Conservation (phyloP, 2,888 invertebrate genomes). For the Drosophila aldrichi region DNA sequence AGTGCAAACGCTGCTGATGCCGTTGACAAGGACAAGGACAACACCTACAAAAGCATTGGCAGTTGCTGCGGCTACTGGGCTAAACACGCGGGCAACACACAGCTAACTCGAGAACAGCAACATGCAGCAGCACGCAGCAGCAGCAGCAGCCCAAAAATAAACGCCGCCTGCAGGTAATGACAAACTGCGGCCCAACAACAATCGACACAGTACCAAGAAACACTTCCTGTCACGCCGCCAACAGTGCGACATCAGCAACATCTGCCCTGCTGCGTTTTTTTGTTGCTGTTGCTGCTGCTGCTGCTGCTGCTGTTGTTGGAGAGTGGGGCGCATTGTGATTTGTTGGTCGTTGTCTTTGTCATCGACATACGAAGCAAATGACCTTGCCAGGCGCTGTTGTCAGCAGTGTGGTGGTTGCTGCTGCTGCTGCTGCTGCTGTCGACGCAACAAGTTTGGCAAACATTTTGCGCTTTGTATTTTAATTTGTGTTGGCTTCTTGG, state of each 20-base stretch:
- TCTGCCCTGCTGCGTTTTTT: constrained; percentile 25
- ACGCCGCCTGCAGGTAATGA: constrained; percentile 62
- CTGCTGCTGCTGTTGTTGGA: neutral
- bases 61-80: constrained; percentile 31
- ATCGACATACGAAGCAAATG: constrained; percentile 73
- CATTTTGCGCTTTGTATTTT: constrained; percentile 67
- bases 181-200: constrained; percentile 48
- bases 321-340: constrained; percentile 30
- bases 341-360: constrained; percentile 61
- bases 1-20: constrained; percentile 38
- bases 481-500: constrained; percentile 37
- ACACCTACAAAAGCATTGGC: constrained; percentile 59
- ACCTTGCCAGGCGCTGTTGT: constrained; percentile 57
- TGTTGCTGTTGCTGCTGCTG: neutral
- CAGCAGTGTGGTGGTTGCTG: constrained; percentile 6
- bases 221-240: constrained; percentile 67
- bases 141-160: constrained; percentile 51
- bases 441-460: constrained; percentile 78
- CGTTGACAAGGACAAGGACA: constrained; percentile 39
- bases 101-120: constrained; percentile 50
- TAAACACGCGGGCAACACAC: constrained; percentile 47
- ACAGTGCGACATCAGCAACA: constrained; percentile 34
- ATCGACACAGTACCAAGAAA: constrained; percentile 48
- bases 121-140: constrained; percentile 18
- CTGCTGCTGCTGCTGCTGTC: constrained; percentile 13